phyloP scores from a whole-genome alignment of 2,797 vertebrate genomes.

The Hippoglossus hippoglossus region DNA sequence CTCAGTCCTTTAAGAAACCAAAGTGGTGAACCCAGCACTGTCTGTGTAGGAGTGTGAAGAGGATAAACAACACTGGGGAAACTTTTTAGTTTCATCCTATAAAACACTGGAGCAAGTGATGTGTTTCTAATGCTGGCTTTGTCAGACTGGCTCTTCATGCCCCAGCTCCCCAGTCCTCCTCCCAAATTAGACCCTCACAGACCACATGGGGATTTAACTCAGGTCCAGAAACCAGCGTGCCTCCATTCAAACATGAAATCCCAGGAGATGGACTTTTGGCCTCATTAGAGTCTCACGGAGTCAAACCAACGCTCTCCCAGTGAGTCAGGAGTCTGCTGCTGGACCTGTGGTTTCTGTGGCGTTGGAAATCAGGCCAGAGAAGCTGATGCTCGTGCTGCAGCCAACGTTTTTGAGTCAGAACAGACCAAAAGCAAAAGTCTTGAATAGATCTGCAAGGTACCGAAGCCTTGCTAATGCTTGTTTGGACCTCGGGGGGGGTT shows the following conservation, averaged over 20 bases:
- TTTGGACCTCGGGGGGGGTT: background rate
- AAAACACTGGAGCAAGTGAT: constrained; percentile 22
- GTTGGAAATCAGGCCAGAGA: constrained; percentile 19
- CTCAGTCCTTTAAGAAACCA: constrained; percentile 22
- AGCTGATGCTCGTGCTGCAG: constrained; percentile 2
- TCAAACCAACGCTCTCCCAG: constrained; percentile 10
- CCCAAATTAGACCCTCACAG: constrained; percentile 53
- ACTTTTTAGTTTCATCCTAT: background rate
- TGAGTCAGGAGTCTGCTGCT: constrained; percentile 8
- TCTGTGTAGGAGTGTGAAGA: background rate
- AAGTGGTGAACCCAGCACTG: constrained; percentile 10
- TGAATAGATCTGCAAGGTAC: constrained; percentile 17
- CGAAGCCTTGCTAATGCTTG: constrained; percentile 10
- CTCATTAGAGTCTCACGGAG: constrained; percentile 42
- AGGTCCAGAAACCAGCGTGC: constrained; percentile 41
- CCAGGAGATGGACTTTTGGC: constrained; percentile 53
- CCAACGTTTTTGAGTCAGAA: constrained; percentile 10
- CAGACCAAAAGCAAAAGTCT: constrained; percentile 20
- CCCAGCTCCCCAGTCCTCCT: constrained; percentile 16
- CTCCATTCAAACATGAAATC: constrained; percentile 53
- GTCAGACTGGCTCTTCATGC: constrained; percentile 15
- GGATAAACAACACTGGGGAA: background rate
- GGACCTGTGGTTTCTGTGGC: constrained; percentile 11
- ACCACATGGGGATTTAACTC: constrained; percentile 50
- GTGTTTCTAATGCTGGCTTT: constrained; percentile 26